Base-by-base conservation (phyloP, 2,113 vertebrate species). In the Xiphias gladius region DNA sequence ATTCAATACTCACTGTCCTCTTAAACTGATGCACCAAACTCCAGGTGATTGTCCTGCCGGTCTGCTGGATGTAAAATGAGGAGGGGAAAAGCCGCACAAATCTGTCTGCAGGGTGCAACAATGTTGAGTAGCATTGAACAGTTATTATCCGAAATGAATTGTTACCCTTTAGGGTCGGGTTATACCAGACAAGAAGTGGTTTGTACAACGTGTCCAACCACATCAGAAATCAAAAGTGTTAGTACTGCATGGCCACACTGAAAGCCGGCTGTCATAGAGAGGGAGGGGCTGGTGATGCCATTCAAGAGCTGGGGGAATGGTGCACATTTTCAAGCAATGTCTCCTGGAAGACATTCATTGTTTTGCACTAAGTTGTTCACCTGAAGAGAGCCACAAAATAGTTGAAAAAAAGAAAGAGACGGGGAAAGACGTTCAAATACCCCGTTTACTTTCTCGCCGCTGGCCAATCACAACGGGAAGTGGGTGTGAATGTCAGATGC, bases 1-100 rank as follows among this genome's bases (percentile, higher is more conserved):
- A 30, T 86, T 71, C 80, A 80, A 65, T 37, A 39, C 70, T 76
- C 68, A 58, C 68, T 57, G 79, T 84, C 72, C 73, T 79, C 74
- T 85, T 83, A 84, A 87, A 85, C 85, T 61, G 71, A 81, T 64
- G 70, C 64, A 24, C 30, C 1, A 3, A n/a, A 76, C 14, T 24
- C 48, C 43, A 37, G 68, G n/a, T 72, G 75, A 65, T 28, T 26
- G 32, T 58, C 8, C 54, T 39, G 48, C 17, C 37, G 63, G 14
- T 24, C 58, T 79, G 43, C 30, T 14, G 26, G 32, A 26, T 79
- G 28, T 30, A 24, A 58, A 50, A 30, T 26, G 22, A 62, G 22
- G 32, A 79, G 50, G 43, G 73, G 35, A n/a, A 61, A 69, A 37
- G 41, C 73, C 26, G 9, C 35, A 2, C 13, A 48, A 58, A 35